Evolutionary conservation across 2,888 invertebrate species (phyloP).

Genomic region (Cosmopolites sordidus): DNA sequence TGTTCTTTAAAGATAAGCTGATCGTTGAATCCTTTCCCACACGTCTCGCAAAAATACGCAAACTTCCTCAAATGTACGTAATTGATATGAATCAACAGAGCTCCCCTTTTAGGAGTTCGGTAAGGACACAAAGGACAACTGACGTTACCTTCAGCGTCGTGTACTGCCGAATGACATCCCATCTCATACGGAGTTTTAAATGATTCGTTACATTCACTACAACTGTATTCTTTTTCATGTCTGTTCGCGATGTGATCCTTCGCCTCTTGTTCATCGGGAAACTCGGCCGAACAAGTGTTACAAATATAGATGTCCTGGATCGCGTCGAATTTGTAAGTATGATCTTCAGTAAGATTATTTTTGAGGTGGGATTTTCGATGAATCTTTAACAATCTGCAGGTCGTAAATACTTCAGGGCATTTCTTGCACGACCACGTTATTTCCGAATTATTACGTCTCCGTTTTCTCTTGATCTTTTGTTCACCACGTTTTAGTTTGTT

Average conservation of each 20-base stretch:
- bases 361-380: conserved; percentile 44
- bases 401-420: conserved; percentile 35
- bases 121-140: conserved; percentile 41
- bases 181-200: conserved; percentile 42
- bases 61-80: conserved; percentile 43
- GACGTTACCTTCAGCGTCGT: conserved; percentile 37
- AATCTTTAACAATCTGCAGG: conserved; percentile 29
- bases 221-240: conserved; percentile 46
- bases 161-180: conserved; percentile 39
- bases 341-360: conserved; percentile 25
- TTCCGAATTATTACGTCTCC: conserved; percentile 9
- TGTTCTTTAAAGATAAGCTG: conserved; percentile 53
- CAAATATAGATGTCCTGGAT: conserved; percentile 36
- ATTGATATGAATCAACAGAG: conserved; percentile 40
- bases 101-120: conserved; percentile 34
- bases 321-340: conserved; percentile 37
- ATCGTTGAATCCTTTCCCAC: conserved; percentile 55
- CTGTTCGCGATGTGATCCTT: conserved; percentile 34
- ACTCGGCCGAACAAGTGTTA: conserved; percentile 37
- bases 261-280: conserved; percentile 30
- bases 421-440: conserved; percentile 37
- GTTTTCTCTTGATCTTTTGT: background rate
- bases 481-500: too few relatives aligned
- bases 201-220: conserved; percentile 37
- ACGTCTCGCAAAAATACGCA: conserved; percentile 52